Evolutionary conservation across 2,113 vertebrate species (phyloP), one percentile per base, ranked within the genome.

Genomic region (Uropsilus gracilis): DNA sequence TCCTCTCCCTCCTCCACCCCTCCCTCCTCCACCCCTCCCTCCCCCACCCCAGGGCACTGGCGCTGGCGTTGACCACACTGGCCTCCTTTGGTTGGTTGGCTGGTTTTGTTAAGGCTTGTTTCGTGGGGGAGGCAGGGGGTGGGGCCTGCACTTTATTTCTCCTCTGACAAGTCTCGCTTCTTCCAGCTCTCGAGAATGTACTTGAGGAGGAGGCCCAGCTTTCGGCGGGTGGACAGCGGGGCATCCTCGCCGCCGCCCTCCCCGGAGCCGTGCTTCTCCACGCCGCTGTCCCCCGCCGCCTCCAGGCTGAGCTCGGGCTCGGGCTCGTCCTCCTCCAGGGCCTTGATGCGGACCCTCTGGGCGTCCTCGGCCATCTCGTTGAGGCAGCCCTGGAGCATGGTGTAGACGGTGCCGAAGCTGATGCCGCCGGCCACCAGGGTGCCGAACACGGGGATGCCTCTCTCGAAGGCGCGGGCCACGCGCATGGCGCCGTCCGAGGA

Each of bases 321-420:
- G 11, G 68, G 3, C n/a, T 80, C 37, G 0, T 86, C 86, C 20
- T 98, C 96, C 32, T 98, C 94, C 66, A 98, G 90, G 55, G 98
- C 97, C 91, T 94, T 97, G 53, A 97, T 97, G 50, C 98, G 96
- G 18, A 98, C 98, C 5, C 93, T 92, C 6, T 95, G 96, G 10
- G 98, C 95, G 8, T 98, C 98, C 30, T 97, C 86, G 0, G 98
- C 97, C 76, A 98, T 93, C 53, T 98, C 97, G 0, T 98, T 88
- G 39, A 98, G 97, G 75, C 97, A 97, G 42, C 87, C 94, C 75
- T 83, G 92, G 30, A 98, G 97, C 95, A 98, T 97, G 84, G 68
- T 91, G 80, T 97, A 97, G 66, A 98, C 95, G 0, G 98, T 97
- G 55, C 53, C 86, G 2, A 97, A 98, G 24, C 98, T 98, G 90